Evolutionary conservation across 2,797 vertebrate species (phyloP), one percentile per base, ranked within the genome.

Genomic region (Sebastes glaucus): DNA sequence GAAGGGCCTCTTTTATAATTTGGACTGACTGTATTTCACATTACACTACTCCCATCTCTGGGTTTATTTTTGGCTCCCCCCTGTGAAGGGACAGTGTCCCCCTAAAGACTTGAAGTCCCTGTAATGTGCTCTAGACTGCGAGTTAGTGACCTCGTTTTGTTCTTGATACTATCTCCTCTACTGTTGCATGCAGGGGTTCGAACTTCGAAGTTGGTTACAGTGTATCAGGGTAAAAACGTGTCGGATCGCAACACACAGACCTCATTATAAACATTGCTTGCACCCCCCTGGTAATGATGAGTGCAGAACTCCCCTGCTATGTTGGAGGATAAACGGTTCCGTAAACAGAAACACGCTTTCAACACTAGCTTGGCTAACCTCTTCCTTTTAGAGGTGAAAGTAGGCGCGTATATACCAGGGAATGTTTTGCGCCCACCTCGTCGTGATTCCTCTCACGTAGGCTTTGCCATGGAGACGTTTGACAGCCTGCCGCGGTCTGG

Each of bases 391-490:
- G 49, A 53, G 77, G 78, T 86, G 88, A 71, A 71, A 74, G 81
- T 16, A 32, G 9, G 49, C 49, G 72, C 46, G 77, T 22, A 42
- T 42, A 42, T 42, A 7, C 69, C 53, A 80, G 84, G 18, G 76
- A 66, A 35, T 68, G 78, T 81, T 69, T 81, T 23, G 25, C 73
- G 67, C 75, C 71, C 84, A 30, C 74, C 77, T 87, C 81, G 57
- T 91, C 90, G 52, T 82, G 65, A 94, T 95, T 94, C 92, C 74
- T 11, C 78, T 89, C 94, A 95, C 94, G 93, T 92, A 18, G 11
- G 68, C 76, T 87, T 94, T 77, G 89, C 93, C 93, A 93, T 94
- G 92, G 92, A 94, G 93, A 94, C 93, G 89, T 93, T 92, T 93
- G 92, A 90, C 92, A 90, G 88, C 86, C 87, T 70, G 83, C 81